Percentiles rank a stretch among this genome's conserved stretches.
phyloP scores from a whole-genome alignment of 2,797 vertebrate species.

The Gephyroberyx darwinii region DNA sequence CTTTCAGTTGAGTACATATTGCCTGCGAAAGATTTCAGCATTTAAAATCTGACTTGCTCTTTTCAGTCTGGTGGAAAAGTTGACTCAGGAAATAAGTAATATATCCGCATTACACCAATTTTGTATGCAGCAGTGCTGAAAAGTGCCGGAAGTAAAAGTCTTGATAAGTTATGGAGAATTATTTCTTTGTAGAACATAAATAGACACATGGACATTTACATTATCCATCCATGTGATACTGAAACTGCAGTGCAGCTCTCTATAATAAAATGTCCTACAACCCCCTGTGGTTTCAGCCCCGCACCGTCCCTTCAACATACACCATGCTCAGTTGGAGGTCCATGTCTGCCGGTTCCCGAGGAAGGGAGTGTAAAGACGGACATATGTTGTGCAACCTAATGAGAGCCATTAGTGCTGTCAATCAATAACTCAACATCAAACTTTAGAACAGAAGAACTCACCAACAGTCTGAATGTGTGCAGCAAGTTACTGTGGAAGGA shows the following conservation, averaged over 20 bases:
- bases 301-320: slow-evolving; percentile 47
- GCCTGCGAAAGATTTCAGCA: slow-evolving; percentile 36
- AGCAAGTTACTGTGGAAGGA: not conserved
- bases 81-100: not conserved
- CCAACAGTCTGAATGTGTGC: slow-evolving; percentile 24
- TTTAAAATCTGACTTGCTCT: slow-evolving; percentile 44
- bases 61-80: slow-evolving; percentile 40
- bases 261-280: slow-evolving; percentile 18
- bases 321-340: slow-evolving; percentile 39
- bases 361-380: slow-evolving; percentile 29
- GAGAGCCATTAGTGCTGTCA: slow-evolving; percentile 46
- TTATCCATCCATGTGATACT: not conserved
- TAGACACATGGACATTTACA: slow-evolving; percentile 15
- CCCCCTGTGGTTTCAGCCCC: slow-evolving; percentile 43
- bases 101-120: slow-evolving; percentile 2
- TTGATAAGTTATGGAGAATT: slow-evolving; percentile 23
- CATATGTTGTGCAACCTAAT: slow-evolving; percentile 19
- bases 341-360: slow-evolving; percentile 18
- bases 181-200: slow-evolving; percentile 34
- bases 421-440: slow-evolving; percentile 53
- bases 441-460: slow-evolving; percentile 12
- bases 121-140: slow-evolving; percentile 41
- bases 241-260: slow-evolving; percentile 19
- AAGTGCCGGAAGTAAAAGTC: slow-evolving; percentile 22
- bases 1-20: slow-evolving; percentile 42